Evolutionary conservation across 1,140 invertebrate genomes (phyloP).

Genomic region (Drosophila melanica): DNA sequence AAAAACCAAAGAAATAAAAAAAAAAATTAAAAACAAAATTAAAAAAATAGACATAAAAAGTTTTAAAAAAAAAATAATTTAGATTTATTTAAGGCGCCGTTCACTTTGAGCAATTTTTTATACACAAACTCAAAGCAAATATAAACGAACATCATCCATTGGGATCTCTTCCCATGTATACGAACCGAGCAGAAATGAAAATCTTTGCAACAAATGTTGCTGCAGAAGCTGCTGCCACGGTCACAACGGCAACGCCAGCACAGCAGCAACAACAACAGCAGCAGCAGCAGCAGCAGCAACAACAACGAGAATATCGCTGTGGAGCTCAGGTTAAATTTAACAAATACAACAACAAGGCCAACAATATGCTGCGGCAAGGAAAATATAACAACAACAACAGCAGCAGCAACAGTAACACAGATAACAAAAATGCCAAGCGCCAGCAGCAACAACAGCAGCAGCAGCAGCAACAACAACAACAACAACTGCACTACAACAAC

Average conservation of each 20-base stretch:
- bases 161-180: constrained; percentile 43
- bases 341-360: constrained; percentile 63
- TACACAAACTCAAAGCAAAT: constrained; percentile 41
- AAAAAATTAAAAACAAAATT: constrained; percentile 39
- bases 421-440: constrained; percentile 36
- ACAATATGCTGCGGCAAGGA: constrained; percentile 55
- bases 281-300: constrained; percentile 33
- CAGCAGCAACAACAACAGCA: constrained; percentile 45
- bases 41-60: constrained; percentile 15
- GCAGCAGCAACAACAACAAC: constrained; percentile 30
- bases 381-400: constrained; percentile 42
- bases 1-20: constrained; percentile 36
- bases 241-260: constrained; percentile 12
- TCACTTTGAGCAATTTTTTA: constrained; percentile 45
- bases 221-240: constrained; percentile 18
- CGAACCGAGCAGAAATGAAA: constrained; percentile 57
- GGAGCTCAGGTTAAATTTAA: constrained; percentile 49
- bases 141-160: neutral
- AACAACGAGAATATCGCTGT: constrained; percentile 47
- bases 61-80: constrained; percentile 28
- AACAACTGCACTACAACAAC: constrained; percentile 42
- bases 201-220: constrained; percentile 62
- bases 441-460: constrained; percentile 41
- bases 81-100: constrained; percentile 25
- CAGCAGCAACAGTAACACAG: constrained; percentile 9